Evolutionary conservation across 2,797 vertebrate genomes (phyloP).

Genomic region (Hozukius guyotensis): DNA sequence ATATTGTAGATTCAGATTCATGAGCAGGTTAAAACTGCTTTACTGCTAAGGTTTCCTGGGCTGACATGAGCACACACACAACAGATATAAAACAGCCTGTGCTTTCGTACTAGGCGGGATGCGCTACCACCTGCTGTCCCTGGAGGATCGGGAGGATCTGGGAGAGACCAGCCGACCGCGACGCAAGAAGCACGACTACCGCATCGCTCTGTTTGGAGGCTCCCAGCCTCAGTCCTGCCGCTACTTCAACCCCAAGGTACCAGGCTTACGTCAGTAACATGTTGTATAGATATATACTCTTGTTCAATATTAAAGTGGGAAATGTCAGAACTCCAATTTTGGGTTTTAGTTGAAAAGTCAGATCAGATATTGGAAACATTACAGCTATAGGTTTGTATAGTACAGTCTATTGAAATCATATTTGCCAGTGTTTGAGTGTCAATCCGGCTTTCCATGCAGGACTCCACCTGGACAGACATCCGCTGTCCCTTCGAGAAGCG

Average conservation of each 20-base stretch:
- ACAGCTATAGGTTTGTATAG: background rate
- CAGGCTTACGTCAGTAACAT: background rate
- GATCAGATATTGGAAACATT: background rate
- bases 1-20: background rate
- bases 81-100: background rate
- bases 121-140: slow-evolving; percentile 95
- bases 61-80: background rate
- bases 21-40: background rate
- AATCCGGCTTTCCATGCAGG: slow-evolving; percentile 78
- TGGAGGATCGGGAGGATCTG: slow-evolving; percentile 95
- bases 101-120: slow-evolving; percentile 88
- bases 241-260: slow-evolving; percentile 98
- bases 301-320: background rate
- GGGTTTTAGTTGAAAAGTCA: background rate
- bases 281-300: background rate
- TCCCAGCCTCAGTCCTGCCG: slow-evolving; percentile 97
- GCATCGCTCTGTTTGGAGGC: slow-evolving; percentile 95
- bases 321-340: background rate
- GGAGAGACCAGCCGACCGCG: slow-evolving; percentile 93
- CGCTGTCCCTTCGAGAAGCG: slow-evolving; percentile 98
- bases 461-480: slow-evolving; percentile 97
- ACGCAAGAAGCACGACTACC: slow-evolving; percentile 97
- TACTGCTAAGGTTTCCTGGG: background rate
- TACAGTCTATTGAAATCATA: background rate
- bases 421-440: background rate